These are phyloP conservation scores for Ondatra zibethicus DNA, from an alignment of 2,113 vertebrate species.

Conservation along the genomic window DNA sequence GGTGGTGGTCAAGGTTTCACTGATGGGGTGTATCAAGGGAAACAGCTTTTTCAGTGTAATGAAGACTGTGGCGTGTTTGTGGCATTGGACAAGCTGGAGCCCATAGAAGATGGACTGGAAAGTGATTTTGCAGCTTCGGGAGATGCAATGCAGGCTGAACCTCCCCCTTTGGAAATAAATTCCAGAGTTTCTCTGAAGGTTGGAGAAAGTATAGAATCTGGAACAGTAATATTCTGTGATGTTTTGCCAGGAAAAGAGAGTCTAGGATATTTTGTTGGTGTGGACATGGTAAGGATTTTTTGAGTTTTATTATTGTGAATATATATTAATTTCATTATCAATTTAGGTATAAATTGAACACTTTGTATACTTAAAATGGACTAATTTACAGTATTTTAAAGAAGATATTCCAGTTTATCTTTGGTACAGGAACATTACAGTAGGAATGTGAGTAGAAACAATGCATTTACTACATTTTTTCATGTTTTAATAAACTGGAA, in stretches of 20 bases:
- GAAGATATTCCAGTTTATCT: slow-evolving; percentile 44
- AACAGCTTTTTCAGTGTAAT: slow-evolving; percentile 97
- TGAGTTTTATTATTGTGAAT: no score
- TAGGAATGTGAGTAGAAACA: background rate
- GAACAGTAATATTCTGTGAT: no score
- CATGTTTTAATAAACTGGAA: background rate
- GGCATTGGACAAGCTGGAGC: slow-evolving; percentile 97
- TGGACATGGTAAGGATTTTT: no score
- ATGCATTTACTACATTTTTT: background rate
- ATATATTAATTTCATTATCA: slow-evolving; percentile 61
- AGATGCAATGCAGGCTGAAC: slow-evolving; percentile 92
- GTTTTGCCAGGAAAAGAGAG: no score
- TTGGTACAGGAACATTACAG: slow-evolving; percentile 6
- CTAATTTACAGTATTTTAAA: slow-evolving; percentile 16
- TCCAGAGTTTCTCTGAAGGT: slow-evolving; percentile 97
- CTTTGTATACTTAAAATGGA: background rate
- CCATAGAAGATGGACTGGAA: slow-evolving; percentile 94
- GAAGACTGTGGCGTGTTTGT: slow-evolving; percentile 99
- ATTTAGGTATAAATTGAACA: background rate
- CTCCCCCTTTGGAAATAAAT: slow-evolving; percentile 95
- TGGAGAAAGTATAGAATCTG: slow-evolving; percentile 94
- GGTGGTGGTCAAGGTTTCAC: no score
- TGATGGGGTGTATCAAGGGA: no score
- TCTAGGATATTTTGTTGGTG: no score
- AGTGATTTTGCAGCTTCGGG: slow-evolving; percentile 91